Evolutionary conservation across 1,140 invertebrate genomes (phyloP).

Genomic region (Scaptomyza graminum): DNA sequence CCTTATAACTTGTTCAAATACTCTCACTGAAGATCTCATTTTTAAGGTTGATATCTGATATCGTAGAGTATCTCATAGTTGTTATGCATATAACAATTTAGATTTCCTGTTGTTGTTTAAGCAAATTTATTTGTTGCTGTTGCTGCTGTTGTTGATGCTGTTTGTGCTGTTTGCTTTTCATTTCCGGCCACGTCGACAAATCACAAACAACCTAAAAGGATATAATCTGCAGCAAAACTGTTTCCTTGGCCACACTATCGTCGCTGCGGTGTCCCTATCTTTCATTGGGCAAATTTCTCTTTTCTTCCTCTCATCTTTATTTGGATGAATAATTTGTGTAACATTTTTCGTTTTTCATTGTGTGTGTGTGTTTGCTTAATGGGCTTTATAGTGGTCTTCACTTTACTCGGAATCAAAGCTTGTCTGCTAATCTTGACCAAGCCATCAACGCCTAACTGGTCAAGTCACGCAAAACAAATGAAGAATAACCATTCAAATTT

Average conservation of each 20-base stretch:
- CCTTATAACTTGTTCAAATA: neutral
- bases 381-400: constrained; percentile 60
- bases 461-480: constrained; percentile 30
- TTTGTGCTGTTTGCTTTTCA: constrained; percentile 74
- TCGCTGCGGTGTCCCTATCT: constrained; percentile 7
- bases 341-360: constrained; percentile 68
- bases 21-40: neutral
- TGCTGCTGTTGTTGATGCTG: constrained; percentile 7
- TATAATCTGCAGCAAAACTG: constrained; percentile 74
- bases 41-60: neutral
- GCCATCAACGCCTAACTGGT: constrained; percentile 16
- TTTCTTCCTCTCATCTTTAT: constrained; percentile 51
- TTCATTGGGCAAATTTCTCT: constrained; percentile 7
- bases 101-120: constrained; percentile 52
- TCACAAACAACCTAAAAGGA: constrained; percentile 74
- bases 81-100: neutral
- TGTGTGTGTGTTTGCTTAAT: constrained; percentile 53
- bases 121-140: constrained; percentile 40
- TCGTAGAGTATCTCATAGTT: constrained; percentile 11
- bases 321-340: constrained; percentile 78
- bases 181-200: constrained; percentile 81
- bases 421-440: constrained; percentile 49
- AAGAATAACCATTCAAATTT: constrained; percentile 14
- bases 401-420: constrained; percentile 24
- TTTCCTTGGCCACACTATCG: constrained; percentile 56